Evolutionary conservation across 2,888 invertebrate species (phyloP), one percentile per base, ranked within the genome.

Genomic region (Parapristionchus giblindavisi): DNA sequence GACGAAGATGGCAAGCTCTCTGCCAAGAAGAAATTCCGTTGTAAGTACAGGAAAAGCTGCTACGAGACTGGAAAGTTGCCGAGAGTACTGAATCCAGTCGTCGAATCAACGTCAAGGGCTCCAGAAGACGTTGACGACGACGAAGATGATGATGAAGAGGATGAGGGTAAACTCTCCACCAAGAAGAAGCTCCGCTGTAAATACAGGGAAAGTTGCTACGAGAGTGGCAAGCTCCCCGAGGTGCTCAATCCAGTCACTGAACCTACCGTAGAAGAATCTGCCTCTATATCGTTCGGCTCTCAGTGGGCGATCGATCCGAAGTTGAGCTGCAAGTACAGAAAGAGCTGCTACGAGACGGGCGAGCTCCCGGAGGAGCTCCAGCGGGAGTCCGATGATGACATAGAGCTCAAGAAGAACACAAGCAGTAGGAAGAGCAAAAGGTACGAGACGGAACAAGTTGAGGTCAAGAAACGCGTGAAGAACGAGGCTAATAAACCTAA

Each of bases 141-240:
- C 17, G 36, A 70, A 5, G 38, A 70, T n/a, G 72, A 78, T 52
- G 66, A 70, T 17, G 58, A 72, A 27, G 34, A 71, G 3, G 43
- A 68, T 56, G 77, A 78, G 52, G 63, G 60, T 17, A 71, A 76
- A 43, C 65, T 63, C 29, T 54, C 60, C 27, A 32, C 58, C 56
- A 77, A 71, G 61, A 80, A 79, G 75, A 85, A 80, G 52, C 81
- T 86, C 72, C 76, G 78, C 38, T 84, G 84, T 77, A 82, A 85
- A 54, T 85, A 83, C 61, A 71, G 87, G 17, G 83, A 84, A 68
- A 80, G 80, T 21, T 87, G 87, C 75, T 87, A 87, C 74, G 83
- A 85, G 54, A 84, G 80, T 29, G 87, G 87, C 48, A 40, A 80
- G 11, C 76, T 81, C 29, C 85, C 84, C 24, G 82, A 79, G 8